phyloP scores from a whole-genome alignment of 2,113 vertebrate genomes.

The Larimichthys crocea region DNA sequence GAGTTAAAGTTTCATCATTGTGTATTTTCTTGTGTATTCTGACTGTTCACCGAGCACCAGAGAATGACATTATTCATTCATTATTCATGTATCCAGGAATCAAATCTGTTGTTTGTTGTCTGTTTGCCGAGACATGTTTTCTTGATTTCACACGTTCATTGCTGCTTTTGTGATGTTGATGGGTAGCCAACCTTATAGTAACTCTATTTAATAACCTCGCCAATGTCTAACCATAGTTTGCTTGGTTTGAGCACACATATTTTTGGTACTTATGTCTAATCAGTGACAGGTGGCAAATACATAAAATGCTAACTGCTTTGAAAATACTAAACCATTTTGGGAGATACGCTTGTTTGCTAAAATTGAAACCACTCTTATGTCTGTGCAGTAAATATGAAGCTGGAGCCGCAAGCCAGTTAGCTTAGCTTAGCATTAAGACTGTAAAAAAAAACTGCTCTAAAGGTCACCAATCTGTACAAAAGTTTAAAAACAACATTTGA shows the following conservation, averaged over 20 bases:
- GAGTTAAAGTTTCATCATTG: slow-evolving; percentile 16
- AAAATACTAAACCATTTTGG: not conserved
- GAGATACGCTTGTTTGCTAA: not conserved
- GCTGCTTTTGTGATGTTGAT: slow-evolving; percentile 24
- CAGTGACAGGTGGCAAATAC: not conserved
- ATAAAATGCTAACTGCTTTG: not conserved
- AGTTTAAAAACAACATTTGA: not conserved
- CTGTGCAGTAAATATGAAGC: not conserved
- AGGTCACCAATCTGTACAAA: not conserved
- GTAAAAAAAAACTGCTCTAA: not conserved
- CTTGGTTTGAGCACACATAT: not conserved
- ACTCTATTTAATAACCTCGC: slow-evolving; percentile 4
- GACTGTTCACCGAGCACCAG: not conserved
- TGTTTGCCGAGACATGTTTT: not conserved
- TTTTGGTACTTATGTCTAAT: too few species aligned
- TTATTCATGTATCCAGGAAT: slow-evolving; percentile 11
- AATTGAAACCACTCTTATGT: not conserved
- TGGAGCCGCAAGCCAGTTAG: not conserved
- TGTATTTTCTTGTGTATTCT: not conserved
- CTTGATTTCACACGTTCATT: slow-evolving; percentile 22
- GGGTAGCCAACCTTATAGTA: slow-evolving; percentile 24
- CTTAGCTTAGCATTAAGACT: not conserved
- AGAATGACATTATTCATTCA: not conserved
- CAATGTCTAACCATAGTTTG: not conserved
- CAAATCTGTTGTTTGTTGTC: slow-evolving; percentile 2